These are phyloP conservation scores for Trichomalopsis sarcophagae DNA, from an alignment of 1,140 invertebrate species.

Conservation along the genomic window DNA sequence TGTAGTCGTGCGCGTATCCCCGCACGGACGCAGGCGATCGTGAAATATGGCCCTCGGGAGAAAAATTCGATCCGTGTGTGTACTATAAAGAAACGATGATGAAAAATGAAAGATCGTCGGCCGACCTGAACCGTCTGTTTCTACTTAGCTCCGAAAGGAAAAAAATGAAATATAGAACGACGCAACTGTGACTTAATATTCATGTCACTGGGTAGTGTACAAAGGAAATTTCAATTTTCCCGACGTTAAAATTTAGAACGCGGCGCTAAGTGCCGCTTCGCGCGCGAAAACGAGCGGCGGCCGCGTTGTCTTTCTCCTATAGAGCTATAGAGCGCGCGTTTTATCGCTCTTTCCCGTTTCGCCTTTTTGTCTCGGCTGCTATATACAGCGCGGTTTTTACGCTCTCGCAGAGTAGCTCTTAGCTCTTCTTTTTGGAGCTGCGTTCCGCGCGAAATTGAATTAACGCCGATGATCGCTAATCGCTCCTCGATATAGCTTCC, in stretches of 20 bases:
- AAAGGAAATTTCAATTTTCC: neutral
- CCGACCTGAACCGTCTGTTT: neutral
- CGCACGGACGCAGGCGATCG: neutral
- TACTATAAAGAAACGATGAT: neutral
- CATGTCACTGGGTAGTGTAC: neutral
- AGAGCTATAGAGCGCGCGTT: neutral
- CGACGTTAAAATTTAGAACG: slow-evolving; percentile 11
- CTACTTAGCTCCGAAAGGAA: neutral
- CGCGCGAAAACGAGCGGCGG: neutral
- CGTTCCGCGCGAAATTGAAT: neutral
- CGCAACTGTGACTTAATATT: neutral
- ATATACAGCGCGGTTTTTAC: neutral
- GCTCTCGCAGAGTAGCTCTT: neutral
- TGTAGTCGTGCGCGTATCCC: neutral
- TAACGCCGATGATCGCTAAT: neutral
- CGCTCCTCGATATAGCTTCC: neutral
- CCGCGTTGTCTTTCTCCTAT: neutral
- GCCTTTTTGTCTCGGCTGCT: neutral
- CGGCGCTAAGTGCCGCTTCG: neutral
- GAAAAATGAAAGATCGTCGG: neutral
- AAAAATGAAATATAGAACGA: neutral
- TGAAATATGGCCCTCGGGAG: neutral
- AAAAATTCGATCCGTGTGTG: neutral
- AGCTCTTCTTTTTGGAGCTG: neutral
- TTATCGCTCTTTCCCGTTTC: slow-evolving; percentile 10